Conservation (phyloP, 2,113 vertebrate species). For the Penelope pileata region DNA sequence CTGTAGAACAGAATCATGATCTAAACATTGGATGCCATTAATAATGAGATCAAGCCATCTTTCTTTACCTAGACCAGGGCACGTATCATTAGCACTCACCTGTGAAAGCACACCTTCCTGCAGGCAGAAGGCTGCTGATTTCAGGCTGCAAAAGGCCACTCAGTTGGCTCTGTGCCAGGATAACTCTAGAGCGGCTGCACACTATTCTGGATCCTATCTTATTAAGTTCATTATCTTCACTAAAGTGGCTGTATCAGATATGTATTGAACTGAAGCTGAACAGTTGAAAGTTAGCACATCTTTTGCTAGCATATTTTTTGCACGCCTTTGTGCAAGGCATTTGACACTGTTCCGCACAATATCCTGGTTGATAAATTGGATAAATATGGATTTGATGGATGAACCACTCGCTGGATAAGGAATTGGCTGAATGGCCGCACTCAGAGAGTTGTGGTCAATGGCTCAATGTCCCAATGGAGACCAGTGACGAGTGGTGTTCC, state of each 20-base stretch:
- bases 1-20: background rate
- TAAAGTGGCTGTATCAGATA: background rate
- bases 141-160: background rate
- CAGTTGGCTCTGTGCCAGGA: background rate
- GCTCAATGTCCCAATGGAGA: too few relatives aligned
- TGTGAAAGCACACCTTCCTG: background rate
- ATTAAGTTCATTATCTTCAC: background rate
- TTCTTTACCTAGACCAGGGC: background rate
- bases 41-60: background rate
- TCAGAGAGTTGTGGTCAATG: too few relatives aligned
- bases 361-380: too few relatives aligned
- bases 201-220: background rate
- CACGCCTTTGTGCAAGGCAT: too few relatives aligned
- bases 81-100: background rate
- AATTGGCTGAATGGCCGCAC: too few relatives aligned
- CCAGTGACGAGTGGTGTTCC: too few relatives aligned
- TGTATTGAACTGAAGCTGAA: background rate
- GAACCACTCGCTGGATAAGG: too few relatives aligned
- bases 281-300: background rate
- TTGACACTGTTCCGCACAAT: too few relatives aligned
- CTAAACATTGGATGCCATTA: background rate
- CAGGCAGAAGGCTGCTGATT: background rate
- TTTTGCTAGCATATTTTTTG: conserved; percentile 10
- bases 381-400: too few relatives aligned
- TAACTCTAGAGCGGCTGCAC: background rate